Percentiles rank a stretch among this genome's conserved stretches.
Conservation (phyloP, 2,888 invertebrate species). For the Metellina segmentata region DNA sequence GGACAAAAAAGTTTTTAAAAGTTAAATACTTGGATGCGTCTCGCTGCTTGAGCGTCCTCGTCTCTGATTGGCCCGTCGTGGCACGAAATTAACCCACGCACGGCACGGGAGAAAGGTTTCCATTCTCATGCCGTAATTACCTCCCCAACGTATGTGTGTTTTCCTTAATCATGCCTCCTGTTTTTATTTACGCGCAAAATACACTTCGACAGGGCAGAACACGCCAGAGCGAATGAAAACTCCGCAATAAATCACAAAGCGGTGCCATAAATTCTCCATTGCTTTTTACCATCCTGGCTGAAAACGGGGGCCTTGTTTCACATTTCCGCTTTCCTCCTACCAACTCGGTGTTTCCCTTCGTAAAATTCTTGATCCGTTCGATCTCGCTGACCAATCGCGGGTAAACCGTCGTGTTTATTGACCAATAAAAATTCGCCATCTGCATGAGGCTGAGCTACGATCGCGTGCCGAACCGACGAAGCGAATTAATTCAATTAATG, state of each 20-base stretch:
- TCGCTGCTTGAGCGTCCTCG: not conserved
- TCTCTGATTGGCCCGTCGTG: too few species aligned
- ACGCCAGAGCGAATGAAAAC: not conserved
- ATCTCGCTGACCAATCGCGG: constrained; percentile 24
- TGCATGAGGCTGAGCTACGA: not conserved
- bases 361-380: not conserved
- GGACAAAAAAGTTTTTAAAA: not conserved
- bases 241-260: constrained; percentile 42
- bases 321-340: constrained; percentile 42
- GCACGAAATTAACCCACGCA: constrained; percentile 31
- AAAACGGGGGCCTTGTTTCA: not conserved
- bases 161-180: constrained; percentile 31
- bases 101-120: not conserved
- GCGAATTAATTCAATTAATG: constrained; percentile 36
- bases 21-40: not conserved
- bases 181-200: constrained; percentile 17
- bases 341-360: constrained; percentile 7
- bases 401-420: constrained; percentile 1
- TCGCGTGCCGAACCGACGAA: not conserved
- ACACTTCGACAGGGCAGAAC: not conserved
- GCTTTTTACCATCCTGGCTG: constrained; percentile 8
- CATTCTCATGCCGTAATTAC: constrained; percentile 22
- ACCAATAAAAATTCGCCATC: not conserved
- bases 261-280: constrained; percentile 45
- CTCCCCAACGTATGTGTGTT: not conserved